These are phyloP conservation scores for Hofmannophila pseudospretella DNA, from an alignment of 2,888 invertebrate species.

Conservation along the genomic window DNA sequence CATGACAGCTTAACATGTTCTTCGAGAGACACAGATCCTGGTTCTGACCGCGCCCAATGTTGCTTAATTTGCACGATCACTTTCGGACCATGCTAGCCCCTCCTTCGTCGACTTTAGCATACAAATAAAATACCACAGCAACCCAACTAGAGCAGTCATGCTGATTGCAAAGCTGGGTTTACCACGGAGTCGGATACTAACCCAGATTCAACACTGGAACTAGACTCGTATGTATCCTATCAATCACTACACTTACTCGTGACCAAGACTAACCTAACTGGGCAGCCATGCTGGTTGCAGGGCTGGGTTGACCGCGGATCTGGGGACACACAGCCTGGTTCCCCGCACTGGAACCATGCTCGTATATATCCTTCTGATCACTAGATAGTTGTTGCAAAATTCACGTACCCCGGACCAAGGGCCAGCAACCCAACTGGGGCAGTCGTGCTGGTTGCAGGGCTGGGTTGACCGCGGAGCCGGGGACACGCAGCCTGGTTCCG, in stretches of 20 bases:
- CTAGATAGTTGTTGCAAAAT: neutral
- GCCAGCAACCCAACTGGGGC: conserved; percentile 92
- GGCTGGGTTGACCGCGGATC: conserved; percentile 89
- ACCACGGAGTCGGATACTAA: too few species aligned
- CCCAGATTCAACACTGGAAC: too few species aligned
- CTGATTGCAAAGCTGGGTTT: too few species aligned
- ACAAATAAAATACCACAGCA: too few species aligned
- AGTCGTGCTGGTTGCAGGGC: conserved; percentile 89
- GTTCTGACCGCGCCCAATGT: too few species aligned
- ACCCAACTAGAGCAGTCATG: too few species aligned
- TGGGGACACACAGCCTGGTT: conserved; percentile 86
- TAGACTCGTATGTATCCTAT: too few species aligned
- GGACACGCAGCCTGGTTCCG: conserved; percentile 86
- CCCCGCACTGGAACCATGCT: conserved; percentile 81
- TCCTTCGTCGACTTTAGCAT: too few species aligned
- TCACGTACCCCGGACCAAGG: conserved; percentile 94
- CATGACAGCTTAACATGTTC: too few species aligned
- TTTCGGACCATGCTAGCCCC: too few species aligned
- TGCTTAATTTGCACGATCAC: too few species aligned
- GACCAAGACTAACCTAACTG: conserved; percentile 95
- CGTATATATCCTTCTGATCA: conserved; percentile 79
- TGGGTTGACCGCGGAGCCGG: conserved; percentile 89
- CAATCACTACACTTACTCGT: conserved; percentile 89
- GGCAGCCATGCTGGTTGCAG: conserved; percentile 92
- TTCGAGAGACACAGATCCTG: too few species aligned